phyloP scores from a whole-genome alignment of 2,113 vertebrate genomes.

The Argyrosomus japonicus region DNA sequence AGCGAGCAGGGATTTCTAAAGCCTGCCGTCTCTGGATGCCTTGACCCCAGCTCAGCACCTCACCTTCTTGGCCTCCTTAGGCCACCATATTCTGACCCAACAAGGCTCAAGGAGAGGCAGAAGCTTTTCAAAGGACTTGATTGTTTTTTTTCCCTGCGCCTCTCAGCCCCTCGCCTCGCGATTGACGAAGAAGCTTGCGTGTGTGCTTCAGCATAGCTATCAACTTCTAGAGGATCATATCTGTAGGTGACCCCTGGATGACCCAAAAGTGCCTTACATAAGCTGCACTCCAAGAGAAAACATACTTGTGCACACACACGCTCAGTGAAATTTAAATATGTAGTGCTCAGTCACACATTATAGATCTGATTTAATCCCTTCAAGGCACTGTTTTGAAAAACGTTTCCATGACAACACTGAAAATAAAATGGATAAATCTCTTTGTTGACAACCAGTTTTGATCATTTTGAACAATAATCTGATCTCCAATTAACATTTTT shows the following conservation, averaged over 20 bases:
- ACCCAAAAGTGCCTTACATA: not conserved
- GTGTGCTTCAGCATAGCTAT: slow-evolving; percentile 44
- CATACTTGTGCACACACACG: slow-evolving; percentile 45
- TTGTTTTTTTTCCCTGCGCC: slow-evolving; percentile 40
- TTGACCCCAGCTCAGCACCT: slow-evolving; percentile 63
- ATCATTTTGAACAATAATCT: not conserved
- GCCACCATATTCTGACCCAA: slow-evolving; percentile 39
- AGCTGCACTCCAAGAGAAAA: slow-evolving; percentile 8
- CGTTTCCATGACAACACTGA: slow-evolving; percentile 11
- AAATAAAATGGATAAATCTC: not conserved
- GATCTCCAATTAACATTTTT: not conserved
- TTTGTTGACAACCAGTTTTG: not conserved
- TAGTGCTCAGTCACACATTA: slow-evolving; percentile 3
- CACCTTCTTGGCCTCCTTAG: slow-evolving; percentile 40
- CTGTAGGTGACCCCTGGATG: slow-evolving; percentile 32
- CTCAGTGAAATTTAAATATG: slow-evolving; percentile 12
- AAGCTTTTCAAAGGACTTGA: slow-evolving; percentile 46
- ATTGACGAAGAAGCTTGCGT: slow-evolving; percentile 14
- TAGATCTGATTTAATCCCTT: slow-evolving; percentile 14
- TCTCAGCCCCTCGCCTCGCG: slow-evolving; percentile 22
- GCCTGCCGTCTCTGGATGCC: slow-evolving; percentile 45
- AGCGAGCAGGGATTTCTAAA: slow-evolving; percentile 63
- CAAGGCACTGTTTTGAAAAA: not conserved
- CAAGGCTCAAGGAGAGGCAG: slow-evolving; percentile 8
- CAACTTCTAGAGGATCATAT: slow-evolving; percentile 52